These are phyloP conservation scores for Junonia oenone DNA, from an alignment of 2,888 invertebrate genomes.

Conservation along the genomic window DNA sequence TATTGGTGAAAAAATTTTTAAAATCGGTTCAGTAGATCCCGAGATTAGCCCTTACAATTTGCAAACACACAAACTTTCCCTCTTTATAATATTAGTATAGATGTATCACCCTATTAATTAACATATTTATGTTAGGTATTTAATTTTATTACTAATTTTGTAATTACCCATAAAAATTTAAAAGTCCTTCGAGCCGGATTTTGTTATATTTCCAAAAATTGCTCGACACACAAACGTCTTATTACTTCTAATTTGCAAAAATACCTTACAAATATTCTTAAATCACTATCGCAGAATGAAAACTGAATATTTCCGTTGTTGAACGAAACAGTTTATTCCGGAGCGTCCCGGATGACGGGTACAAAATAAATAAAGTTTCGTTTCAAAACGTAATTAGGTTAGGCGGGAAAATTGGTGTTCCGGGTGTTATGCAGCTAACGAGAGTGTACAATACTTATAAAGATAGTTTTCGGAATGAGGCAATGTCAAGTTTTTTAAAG, in stretches of 20 bases:
- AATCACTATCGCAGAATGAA: background rate
- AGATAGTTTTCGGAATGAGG: background rate
- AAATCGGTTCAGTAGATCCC: no score
- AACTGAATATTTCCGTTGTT: background rate
- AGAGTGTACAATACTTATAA: constrained; percentile 8
- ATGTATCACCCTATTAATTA: no score
- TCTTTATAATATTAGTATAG: no score
- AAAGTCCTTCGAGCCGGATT: no score
- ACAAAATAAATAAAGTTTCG: constrained; percentile 48
- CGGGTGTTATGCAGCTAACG: constrained; percentile 43
- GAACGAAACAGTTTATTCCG: constrained; percentile 17
- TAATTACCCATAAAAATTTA: no score
- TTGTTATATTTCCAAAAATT: background rate
- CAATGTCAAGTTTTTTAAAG: background rate
- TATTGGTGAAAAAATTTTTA: no score
- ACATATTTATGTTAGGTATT: no score
- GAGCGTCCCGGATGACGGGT: constrained; percentile 1
- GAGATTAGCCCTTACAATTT: no score
- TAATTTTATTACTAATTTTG: no score
- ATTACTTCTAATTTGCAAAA: background rate
- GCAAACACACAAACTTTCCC: no score
- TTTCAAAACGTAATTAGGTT: constrained; percentile 53
- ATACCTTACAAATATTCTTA: background rate
- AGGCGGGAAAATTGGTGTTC: constrained; percentile 53
- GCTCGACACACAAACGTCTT: background rate